Percentiles rank a stretch among this genome's conserved stretches.
Conservation (phyloP, 2,888 invertebrate species). For the Alviniconcha strummeri region DNA sequence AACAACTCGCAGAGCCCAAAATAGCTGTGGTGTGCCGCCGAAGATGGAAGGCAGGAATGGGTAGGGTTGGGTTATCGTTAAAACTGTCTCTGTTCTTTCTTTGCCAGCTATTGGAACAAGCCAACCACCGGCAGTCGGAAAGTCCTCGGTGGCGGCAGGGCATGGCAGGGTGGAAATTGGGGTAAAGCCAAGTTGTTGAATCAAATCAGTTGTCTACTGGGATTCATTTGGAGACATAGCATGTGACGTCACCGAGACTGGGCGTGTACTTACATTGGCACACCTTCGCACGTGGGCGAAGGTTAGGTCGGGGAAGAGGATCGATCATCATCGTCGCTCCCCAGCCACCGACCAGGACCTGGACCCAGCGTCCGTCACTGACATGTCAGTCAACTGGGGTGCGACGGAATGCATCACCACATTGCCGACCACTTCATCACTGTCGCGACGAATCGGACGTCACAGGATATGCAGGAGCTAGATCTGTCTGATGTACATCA, state of each 20-base stretch:
- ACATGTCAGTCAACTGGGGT: slow-evolving; percentile 21
- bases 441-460: too few relatives aligned
- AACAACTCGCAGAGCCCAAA: slow-evolving; percentile 16
- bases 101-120: slow-evolving; percentile 11
- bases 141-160: slow-evolving; percentile 23
- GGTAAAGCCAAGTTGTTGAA: not conserved
- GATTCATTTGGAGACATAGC: slow-evolving; percentile 10
- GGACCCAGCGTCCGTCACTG: slow-evolving; percentile 19
- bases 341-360: slow-evolving; percentile 21
- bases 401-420: not conserved
- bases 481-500: slow-evolving; percentile 18
- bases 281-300: slow-evolving; percentile 24
- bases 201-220: not conserved
- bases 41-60: slow-evolving; percentile 9
- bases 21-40: not conserved
- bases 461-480: slow-evolving; percentile 15
- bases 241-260: slow-evolving; percentile 35
- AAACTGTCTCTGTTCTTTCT: slow-evolving; percentile 7
- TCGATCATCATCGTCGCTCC: slow-evolving; percentile 8
- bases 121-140: slow-evolving; percentile 22
- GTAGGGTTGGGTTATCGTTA: slow-evolving; percentile 4
- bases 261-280: slow-evolving; percentile 44
- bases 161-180: slow-evolving; percentile 1
- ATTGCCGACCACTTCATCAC: too few relatives aligned
- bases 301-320: slow-evolving; percentile 31